Conservation (phyloP, 2,113 vertebrate species). For the Menura novaehollandiae region DNA sequence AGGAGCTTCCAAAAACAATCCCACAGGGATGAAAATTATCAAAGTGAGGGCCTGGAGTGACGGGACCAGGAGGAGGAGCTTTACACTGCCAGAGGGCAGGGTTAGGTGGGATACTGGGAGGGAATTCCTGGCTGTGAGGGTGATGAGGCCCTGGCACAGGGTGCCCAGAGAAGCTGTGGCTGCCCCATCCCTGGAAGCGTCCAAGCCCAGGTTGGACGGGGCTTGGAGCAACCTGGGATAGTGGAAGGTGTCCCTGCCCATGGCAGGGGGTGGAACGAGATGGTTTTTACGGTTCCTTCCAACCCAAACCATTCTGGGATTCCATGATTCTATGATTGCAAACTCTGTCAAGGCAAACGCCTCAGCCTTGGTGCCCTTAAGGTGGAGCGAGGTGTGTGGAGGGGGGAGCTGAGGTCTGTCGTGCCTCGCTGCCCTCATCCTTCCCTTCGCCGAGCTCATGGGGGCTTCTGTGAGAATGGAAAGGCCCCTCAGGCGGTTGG, state of each 20-base stretch:
- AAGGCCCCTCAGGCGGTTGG: rapidly evolving
- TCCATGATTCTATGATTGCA: rapidly evolving
- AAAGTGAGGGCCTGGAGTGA: neutral
- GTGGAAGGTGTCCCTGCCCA: too few relatives aligned
- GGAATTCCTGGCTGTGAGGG: neutral
- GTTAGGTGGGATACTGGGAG: neutral
- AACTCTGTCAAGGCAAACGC: neutral
- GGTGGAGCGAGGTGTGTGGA: rapidly evolving
- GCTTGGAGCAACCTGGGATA: rapidly evolving
- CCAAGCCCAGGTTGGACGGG: rapidly evolving
- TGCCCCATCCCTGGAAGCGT: neutral
- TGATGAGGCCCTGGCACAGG: neutral
- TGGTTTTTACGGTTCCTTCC: neutral
- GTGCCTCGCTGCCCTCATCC: neutral
- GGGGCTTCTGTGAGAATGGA: neutral
- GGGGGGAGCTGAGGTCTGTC: rapidly evolving
- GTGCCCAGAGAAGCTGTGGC: neutral
- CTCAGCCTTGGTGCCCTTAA: rapidly evolving
- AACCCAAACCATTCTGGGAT: neutral
- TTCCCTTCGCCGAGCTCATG: rapidly evolving
- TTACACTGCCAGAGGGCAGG: neutral
- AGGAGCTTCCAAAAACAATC: neutral
- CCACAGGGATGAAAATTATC: neutral
- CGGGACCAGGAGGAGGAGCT: neutral
- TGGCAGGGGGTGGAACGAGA: neutral